Base-by-base conservation (phyloP, 2,888 invertebrate genomes). In the Clepsis dumicolana region DNA sequence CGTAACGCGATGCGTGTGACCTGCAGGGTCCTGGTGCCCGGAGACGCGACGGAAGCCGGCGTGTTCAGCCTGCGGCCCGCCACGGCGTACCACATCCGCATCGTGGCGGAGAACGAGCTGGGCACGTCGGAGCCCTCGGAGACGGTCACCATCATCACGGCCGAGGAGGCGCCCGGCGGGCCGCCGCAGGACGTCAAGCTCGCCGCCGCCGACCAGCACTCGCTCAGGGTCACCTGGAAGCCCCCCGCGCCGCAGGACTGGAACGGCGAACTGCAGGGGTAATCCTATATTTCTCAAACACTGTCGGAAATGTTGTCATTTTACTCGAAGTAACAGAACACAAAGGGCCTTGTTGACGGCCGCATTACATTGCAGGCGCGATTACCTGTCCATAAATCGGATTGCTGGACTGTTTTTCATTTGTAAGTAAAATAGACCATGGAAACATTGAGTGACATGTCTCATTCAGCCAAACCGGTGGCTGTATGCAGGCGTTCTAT, bases 71-170 rank as follows among this genome's bases (percentile, higher is more conserved):
- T 98, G 8, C 95, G 97, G 77, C 98, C 98, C 27, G 98, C 98
- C 35, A 98, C 98, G 1, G 97, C 98, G 0, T 99, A 99, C 84
- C 98, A 98, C 83, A 96, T 98, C 77, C 95, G 98, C 74, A 97
- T 99, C 80, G 97, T 98, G 1, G 98, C 98, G 68, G 98, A 98
- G 91, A 99, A 99, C 82, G 97, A 97, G 87, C 96, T 98, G 72
- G 98, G 99, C 64, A 95, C 96, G n/a, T 98, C 98, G 32, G 97
- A 97, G 75, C 97, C 98, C 1, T 98, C 98, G 0, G 98, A 98
- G 82, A 97, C 97, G 1, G 98, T 98, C 1, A 97, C 97, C 1
- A 98, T 99, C 73, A 98, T 98, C 72, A 99, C 99, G 29, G 98
- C 98, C 41, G 99, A 99, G 91, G 98, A 98, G 94, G 96, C 96